Conservation (phyloP, 1,140 invertebrate species). For the Ips typographus region DNA sequence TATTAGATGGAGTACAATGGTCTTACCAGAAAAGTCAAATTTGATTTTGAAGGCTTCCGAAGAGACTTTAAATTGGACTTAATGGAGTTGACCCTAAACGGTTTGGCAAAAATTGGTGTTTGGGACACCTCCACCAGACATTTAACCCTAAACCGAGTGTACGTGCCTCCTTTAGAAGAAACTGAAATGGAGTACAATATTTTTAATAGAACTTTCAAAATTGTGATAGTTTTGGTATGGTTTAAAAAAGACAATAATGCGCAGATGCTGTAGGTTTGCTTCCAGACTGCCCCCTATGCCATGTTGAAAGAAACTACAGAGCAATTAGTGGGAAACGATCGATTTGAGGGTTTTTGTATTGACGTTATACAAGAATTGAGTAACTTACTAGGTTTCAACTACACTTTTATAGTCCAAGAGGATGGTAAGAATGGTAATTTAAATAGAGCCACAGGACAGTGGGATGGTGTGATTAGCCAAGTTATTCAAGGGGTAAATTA, state of each 20-base stretch:
- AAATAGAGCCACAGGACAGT: constrained; percentile 65
- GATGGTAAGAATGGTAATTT: constrained; percentile 74
- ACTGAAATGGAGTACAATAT: constrained; percentile 57
- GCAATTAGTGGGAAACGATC: constrained; percentile 75
- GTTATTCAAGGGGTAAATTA: constrained; percentile 71
- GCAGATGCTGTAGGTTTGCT: neutral
- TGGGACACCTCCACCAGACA: constrained; percentile 65
- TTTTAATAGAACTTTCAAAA: constrained; percentile 80
- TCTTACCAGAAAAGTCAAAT: constrained; percentile 79
- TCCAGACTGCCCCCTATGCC: constrained; percentile 67
- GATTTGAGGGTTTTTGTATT: constrained; percentile 79
- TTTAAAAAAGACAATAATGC: neutral
- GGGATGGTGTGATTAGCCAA: constrained; percentile 88
- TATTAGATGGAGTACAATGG: constrained; percentile 60
- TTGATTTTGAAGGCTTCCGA: constrained; percentile 81
- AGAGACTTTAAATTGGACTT: constrained; percentile 80
- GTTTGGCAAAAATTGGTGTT: constrained; percentile 69
- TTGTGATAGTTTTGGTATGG: constrained; percentile 80
- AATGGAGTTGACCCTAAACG: constrained; percentile 67
- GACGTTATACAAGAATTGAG: constrained; percentile 78
- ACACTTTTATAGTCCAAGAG: constrained; percentile 74
- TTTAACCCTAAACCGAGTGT: constrained; percentile 54
- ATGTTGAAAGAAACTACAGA: constrained; percentile 78
- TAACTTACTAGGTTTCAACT: constrained; percentile 81
- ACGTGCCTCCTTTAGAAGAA: constrained; percentile 48